phyloP scores from a whole-genome alignment of 2,888 invertebrate genomes.

The Rhagonycha lutea region DNA sequence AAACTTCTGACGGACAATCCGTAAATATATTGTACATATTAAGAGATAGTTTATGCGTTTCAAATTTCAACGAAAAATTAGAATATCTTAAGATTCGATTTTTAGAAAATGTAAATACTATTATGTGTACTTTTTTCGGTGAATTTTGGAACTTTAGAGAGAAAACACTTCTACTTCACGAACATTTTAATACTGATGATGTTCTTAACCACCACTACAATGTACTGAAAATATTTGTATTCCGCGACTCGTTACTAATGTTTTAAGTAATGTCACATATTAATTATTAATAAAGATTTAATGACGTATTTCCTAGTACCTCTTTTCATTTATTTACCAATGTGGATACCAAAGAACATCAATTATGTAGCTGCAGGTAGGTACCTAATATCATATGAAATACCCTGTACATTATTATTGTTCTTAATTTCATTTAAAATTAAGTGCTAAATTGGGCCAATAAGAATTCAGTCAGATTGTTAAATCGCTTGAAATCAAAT shows the following conservation, averaged over 20 bases:
- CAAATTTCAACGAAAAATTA: conserved; percentile 53
- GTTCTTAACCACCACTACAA: conserved; percentile 20
- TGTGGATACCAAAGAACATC: too few species aligned
- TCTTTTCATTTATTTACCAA: not conserved
- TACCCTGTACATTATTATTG: too few species aligned
- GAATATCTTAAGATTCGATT: conserved; percentile 5
- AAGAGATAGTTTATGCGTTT: conserved; percentile 43
- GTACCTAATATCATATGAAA: not conserved
- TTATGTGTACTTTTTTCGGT: conserved; percentile 44
- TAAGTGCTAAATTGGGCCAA: not conserved
- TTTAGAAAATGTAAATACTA: conserved; percentile 22
- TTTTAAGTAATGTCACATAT: conserved; percentile 53
- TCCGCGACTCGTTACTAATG: conserved; percentile 43
- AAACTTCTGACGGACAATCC: conserved; percentile 21
- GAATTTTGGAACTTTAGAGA: conserved; percentile 47
- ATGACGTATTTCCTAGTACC: conserved; percentile 9
- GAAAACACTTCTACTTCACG: conserved; percentile 17
- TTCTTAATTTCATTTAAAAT: too few species aligned
- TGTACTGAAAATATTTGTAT: conserved; percentile 33
- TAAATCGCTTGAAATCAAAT: not conserved
- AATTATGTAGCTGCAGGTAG: not conserved
- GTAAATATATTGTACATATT: conserved; percentile 25
- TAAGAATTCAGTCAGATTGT: not conserved
- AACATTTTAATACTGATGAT: conserved; percentile 24
- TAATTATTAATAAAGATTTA: conserved; percentile 49